Evolutionary conservation across 1,140 invertebrate genomes (phyloP).

Genomic region (Tetramorium simillimum): DNA sequence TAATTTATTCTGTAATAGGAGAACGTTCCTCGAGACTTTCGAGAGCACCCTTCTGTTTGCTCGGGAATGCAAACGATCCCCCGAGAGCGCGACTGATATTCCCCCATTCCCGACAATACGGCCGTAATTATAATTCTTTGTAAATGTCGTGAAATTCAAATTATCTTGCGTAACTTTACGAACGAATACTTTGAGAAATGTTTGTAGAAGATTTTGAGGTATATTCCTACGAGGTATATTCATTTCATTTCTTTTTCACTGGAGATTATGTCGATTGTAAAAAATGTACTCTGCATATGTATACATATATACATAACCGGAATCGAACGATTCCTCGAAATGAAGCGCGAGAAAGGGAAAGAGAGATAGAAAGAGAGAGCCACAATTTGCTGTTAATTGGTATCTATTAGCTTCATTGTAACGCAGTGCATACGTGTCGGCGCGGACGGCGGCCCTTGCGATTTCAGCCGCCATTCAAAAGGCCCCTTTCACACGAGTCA

Average conservation of each 20-base stretch:
- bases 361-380: slow-evolving; percentile 42
- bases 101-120: not conserved
- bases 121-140: slow-evolving; percentile 16
- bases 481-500: slow-evolving; percentile 57
- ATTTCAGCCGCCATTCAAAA: slow-evolving; percentile 63
- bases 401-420: slow-evolving; percentile 81
- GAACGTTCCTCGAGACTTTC: slow-evolving; percentile 27
- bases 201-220: not conserved
- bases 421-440: slow-evolving; percentile 63
- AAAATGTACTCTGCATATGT: not conserved
- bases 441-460: slow-evolving; percentile 41
- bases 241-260: not conserved
- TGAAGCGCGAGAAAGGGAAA: slow-evolving; percentile 60
- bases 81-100: not conserved
- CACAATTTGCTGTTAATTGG: slow-evolving; percentile 78
- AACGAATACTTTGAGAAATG: not conserved
- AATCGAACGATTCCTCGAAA: slow-evolving; percentile 44
- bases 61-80: slow-evolving; percentile 30
- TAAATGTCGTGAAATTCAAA: not conserved
- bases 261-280: not conserved
- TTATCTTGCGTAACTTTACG: slow-evolving; percentile 6
- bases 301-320: not conserved
- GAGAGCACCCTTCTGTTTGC: slow-evolving; percentile 20
- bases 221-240: slow-evolving; percentile 31
- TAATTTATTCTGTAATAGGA: slow-evolving; percentile 60